Conservation (phyloP, 2,888 invertebrate genomes). For the Chrysina gloriosa region DNA sequence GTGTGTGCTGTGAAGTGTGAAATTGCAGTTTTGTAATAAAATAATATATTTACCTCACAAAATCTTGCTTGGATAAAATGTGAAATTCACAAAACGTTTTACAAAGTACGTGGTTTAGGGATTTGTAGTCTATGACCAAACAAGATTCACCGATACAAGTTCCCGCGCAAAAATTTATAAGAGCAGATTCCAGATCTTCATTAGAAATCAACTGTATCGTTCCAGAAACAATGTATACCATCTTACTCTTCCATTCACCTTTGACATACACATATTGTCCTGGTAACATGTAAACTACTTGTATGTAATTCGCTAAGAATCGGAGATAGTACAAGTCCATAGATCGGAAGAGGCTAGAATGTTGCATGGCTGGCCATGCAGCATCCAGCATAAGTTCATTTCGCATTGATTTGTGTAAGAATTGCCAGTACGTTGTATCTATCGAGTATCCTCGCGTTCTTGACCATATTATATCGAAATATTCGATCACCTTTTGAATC, state of each 20-base stretch:
- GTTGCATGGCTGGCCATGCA: constrained; percentile 47
- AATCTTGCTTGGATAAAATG: constrained; percentile 44
- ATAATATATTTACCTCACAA: constrained; percentile 43
- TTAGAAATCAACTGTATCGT: constrained; percentile 51
- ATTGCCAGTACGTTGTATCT: neutral
- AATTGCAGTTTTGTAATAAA: neutral
- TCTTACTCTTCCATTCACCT: constrained; percentile 46
- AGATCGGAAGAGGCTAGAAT: constrained; percentile 50
- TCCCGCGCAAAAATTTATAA: constrained; percentile 50
- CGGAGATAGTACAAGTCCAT: constrained; percentile 47
- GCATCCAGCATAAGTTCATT: constrained; percentile 48
- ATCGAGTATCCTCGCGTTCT: constrained; percentile 29
- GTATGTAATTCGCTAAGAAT: constrained; percentile 45
- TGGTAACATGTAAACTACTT: constrained; percentile 47
- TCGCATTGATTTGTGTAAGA: constrained; percentile 44
- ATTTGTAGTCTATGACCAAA: constrained; percentile 45
- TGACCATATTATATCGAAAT: constrained; percentile 34
- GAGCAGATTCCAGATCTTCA: constrained; percentile 51
- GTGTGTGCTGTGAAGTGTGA: too few relatives aligned
- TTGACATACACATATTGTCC: constrained; percentile 49
- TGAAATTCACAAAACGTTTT: constrained; percentile 51
- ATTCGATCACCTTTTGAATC: constrained; percentile 15
- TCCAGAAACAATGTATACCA: constrained; percentile 52
- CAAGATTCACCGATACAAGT: constrained; percentile 50
- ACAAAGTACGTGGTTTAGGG: constrained; percentile 49